Conservation (phyloP, 2,113 vertebrate genomes). For the Apteryx mantelli region DNA sequence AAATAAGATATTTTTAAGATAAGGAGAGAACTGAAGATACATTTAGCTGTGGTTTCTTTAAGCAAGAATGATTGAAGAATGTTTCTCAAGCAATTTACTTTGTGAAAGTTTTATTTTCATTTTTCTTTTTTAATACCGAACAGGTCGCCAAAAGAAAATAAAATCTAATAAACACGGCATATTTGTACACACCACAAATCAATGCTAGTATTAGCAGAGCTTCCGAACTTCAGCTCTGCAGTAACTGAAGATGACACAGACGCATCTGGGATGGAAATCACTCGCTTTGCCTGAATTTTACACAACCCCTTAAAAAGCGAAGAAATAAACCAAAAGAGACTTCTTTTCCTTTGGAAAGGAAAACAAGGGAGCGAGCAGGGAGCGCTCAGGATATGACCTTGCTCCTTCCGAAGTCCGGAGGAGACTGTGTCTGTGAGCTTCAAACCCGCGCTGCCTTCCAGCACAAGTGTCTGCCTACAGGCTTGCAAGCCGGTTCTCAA, state of each 20-base stretch:
- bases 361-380: background rate
- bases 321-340: background rate
- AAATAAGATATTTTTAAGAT: constrained; percentile 72
- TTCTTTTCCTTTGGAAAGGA: background rate
- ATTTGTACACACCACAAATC: background rate
- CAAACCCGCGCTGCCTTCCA: background rate
- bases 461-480: constrained; percentile 12
- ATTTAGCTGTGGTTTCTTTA: constrained; percentile 24
- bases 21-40: constrained; percentile 58
- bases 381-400: background rate
- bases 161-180: background rate
- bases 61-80: constrained; percentile 19
- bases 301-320: background rate
- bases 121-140: background rate
- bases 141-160: background rate
- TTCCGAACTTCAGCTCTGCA: background rate
- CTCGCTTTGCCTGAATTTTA: background rate
- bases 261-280: background rate
- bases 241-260: background rate
- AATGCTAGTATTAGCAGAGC: background rate
- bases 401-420: background rate
- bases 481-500: constrained; percentile 10
- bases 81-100: constrained; percentile 29
- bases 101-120: background rate
- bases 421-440: background rate